These are phyloP conservation scores for Limnodromus scolopaceus DNA, from an alignment of 2,797 vertebrate genomes.

Conservation along the genomic window DNA sequence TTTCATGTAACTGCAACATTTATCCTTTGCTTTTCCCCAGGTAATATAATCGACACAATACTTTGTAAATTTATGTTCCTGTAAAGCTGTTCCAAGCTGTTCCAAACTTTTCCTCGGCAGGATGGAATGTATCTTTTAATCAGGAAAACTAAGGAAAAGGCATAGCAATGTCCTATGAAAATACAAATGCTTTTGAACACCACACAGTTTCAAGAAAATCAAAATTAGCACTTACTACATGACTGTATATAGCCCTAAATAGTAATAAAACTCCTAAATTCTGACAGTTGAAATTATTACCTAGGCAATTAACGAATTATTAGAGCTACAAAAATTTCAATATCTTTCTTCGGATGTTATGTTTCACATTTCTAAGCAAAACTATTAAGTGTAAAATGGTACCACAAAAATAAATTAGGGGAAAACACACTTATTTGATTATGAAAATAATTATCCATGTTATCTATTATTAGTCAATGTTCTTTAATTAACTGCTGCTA, in stretches of 20 bases:
- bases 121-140: neutral
- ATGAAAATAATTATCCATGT: neutral
- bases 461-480: neutral
- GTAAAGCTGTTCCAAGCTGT: neutral
- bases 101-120: neutral
- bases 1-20: neutral
- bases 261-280: neutral
- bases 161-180: neutral
- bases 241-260: neutral
- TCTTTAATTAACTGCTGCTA: neutral
- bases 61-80: neutral
- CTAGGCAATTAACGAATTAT: neutral
- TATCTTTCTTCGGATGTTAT: neutral
- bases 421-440: fast-evolving
- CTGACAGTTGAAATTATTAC: neutral
- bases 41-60: neutral
- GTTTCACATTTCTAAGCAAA: neutral
- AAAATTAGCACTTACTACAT: neutral
- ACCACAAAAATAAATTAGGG: neutral
- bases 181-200: neutral
- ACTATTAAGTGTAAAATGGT: neutral
- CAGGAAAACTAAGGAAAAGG: neutral
- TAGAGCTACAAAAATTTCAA: neutral
- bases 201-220: neutral
- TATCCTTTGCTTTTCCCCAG: neutral